Conservation (phyloP, 2,113 vertebrate genomes). For the Fregetta grallaria region DNA sequence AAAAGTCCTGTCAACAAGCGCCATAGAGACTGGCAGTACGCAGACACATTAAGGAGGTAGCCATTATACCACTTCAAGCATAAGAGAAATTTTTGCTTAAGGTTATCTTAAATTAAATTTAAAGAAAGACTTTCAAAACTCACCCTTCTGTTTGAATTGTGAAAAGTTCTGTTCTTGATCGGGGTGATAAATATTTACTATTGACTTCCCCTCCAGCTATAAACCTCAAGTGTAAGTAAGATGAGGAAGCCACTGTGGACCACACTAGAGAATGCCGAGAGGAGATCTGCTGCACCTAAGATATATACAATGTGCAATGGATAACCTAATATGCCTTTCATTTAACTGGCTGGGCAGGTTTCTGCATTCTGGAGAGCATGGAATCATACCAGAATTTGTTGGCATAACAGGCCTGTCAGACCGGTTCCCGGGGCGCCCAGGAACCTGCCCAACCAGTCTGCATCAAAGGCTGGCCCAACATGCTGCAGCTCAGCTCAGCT, state of each 20-base stretch:
- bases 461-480: conserved; percentile 81
- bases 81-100: conserved; percentile 20
- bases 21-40: not conserved
- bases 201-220: conserved; percentile 62
- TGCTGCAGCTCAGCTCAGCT: conserved; percentile 76
- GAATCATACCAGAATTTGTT: conserved; percentile 89
- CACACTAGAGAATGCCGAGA: conserved; percentile 74
- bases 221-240: conserved; percentile 57
- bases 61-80: not conserved
- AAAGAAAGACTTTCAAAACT: conserved; percentile 69
- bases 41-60: not conserved
- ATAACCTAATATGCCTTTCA: conserved; percentile 90
- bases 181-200: conserved; percentile 68
- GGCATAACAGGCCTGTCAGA: conserved; percentile 84
- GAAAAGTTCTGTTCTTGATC: conserved; percentile 67
- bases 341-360: conserved; percentile 89
- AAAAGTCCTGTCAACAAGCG: not conserved
- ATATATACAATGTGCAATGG: conserved; percentile 82
- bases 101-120: conserved; percentile 44
- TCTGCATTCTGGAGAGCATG: conserved; percentile 82
- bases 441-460: conserved; percentile 82
- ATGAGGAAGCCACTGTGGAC: conserved; percentile 74
- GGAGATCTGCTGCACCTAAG: conserved; percentile 76
- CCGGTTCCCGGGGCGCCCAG: conserved; percentile 76
- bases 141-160: conserved; percentile 76